Conservation (phyloP, 2,888 invertebrate genomes). For the Allygus modestus region DNA sequence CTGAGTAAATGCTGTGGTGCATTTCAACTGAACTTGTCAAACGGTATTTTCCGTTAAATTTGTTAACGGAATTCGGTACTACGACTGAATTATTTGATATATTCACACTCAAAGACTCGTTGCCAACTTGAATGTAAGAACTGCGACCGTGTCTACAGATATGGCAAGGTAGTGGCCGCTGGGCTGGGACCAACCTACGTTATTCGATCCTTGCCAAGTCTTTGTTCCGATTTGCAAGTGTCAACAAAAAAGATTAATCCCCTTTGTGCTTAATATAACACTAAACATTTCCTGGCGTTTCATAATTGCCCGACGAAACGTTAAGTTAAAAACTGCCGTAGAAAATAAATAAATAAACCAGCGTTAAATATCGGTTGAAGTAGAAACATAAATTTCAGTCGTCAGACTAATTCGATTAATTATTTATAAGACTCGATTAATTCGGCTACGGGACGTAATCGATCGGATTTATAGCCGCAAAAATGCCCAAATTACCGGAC, state of each 20-base stretch:
- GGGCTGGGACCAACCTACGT: neutral
- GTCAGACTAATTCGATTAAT: conserved; percentile 34
- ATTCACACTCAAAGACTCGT: too few relatives aligned
- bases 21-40: too few relatives aligned
- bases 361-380: neutral
- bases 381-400: conserved; percentile 1
- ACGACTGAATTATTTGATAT: too few relatives aligned
- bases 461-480: conserved; percentile 33
- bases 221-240: conserved; percentile 1
- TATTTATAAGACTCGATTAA: conserved; percentile 46
- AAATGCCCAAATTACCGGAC: conserved; percentile 32
- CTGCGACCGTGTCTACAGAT: neutral
- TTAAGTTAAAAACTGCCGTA: neutral
- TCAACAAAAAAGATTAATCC: neutral
- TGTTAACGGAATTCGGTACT: too few relatives aligned
- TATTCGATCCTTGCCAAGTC: neutral
- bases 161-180: neutral
- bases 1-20: too few relatives aligned
- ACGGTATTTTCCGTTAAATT: too few relatives aligned
- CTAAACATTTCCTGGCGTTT: neutral
- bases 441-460: conserved; percentile 4
- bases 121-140: neutral
- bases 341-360: neutral
- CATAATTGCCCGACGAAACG: neutral
- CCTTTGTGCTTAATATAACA: neutral